Base-by-base conservation (phyloP, 1,140 invertebrate genomes). In the Ooceraea biroi region DNA sequence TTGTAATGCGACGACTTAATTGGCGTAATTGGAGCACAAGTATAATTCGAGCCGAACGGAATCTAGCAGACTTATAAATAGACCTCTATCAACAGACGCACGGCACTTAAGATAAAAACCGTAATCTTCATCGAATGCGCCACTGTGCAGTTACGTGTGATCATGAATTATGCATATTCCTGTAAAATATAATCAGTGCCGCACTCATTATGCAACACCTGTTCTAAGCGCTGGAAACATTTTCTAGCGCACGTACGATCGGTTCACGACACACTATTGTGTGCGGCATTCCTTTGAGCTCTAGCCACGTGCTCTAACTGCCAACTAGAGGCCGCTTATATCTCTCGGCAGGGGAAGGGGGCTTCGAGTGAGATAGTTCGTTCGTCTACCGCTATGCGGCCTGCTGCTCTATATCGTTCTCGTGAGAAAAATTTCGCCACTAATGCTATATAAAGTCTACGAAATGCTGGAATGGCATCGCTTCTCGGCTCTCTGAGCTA, bases 401-500 rank as follows among this genome's bases (percentile, higher is more conserved):
- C n/a, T 3, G 3, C 14, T 22, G 36, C 7, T 36, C 36, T 7
- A 36, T 36, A 7, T 36, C 36, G 36, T 55, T 71, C n/a, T 52
- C 27, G n/a, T 19, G 19, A 1, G 0, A 3, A 36, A 25, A 41
- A 22, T 71, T 14, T n/a, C 36, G 5, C 0, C 2, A 0, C 12
- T n/a, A n/a, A 7, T 11, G 12, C 2, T 12, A 71, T 71, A 71
- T 71, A 36, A 71, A 10, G 8, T 3, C 12, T 14, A 0, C 1
- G 14, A 11, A 52, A n/a, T 0, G 0, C 0, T 3, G 0, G 3
- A 4, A 3, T 0, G 12, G 4, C 19, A 83, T 83, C 82, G 82
- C 82, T 83, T 83, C 82, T 83, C 82, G 82, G 82, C 82, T 52
- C 73, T 27, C 0, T 83, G 72, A 46, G 82, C 82, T 83, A 83